Evolutionary conservation across 2,113 vertebrate species (phyloP), one percentile per base, ranked within the genome.

Genomic region (Lophotis ruficrista): DNA sequence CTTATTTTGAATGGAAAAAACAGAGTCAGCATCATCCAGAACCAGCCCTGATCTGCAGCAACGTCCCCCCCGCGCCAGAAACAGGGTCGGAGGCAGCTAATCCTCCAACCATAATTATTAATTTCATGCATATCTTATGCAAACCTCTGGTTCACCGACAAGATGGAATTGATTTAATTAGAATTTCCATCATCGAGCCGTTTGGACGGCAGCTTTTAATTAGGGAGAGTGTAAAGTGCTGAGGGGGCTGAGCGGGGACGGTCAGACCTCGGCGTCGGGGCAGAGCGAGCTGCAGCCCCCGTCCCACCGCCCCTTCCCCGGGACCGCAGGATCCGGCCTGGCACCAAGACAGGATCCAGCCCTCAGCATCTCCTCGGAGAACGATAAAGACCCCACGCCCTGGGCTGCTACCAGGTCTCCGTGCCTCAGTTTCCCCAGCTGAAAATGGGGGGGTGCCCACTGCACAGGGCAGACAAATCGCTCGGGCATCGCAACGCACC

Each of bases 101-200:
- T 97, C 97, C 87, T 94, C 95, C 95, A 95, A 87, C 91, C 41
- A 61, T 91, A 93, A 97, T 97, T 97, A 98, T 96, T 97, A 98
- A 98, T 98, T 97, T 97, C 97, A 97, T 95, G 97, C 96, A 94
- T 97, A 98, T 97, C 88, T 70, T 93, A 95, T 93, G 97, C 96
- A 97, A 97, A 98, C 85, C 96, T 79, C 95, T 73, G 87, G 87
- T 96, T 98, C 88, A 62, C 96, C 35, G 22, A 97, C 38, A 87
- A 98, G 98, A 97, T 86, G 96, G 96, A 95, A 97, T 97, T 98
- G 98, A 98, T 98, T 98, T 98, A 98, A 98, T 98, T 98, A 98
- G 97, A 97, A 96, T 97, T 97, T 97, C 95, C 87, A 94, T 96
- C 97, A 97, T 93, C 64, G 71, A 97, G 97, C 85, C 96, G 92